These are phyloP conservation scores for Halisarca cf. caerulea DNA, from an alignment of 37 sponge, comb jelly and placozoan species.

Conservation along the genomic window DNA sequence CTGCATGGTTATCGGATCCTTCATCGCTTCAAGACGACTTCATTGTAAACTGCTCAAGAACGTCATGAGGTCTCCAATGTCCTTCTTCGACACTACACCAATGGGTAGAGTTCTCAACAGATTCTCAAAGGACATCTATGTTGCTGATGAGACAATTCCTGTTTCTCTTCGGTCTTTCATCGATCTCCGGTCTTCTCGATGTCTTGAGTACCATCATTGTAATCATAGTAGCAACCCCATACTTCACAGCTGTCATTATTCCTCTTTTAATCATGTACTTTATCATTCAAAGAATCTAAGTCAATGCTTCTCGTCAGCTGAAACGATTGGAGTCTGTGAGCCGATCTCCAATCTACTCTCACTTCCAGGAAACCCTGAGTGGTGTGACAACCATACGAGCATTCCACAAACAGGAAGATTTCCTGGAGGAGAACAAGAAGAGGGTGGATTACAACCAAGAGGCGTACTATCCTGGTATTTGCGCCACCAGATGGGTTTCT, in stretches of 20 bases:
- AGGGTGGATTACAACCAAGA: slow-evolving; percentile 91
- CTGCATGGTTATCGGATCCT: slow-evolving; percentile 52
- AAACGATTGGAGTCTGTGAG: slow-evolving; percentile 71
- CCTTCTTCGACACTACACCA: slow-evolving; percentile 96
- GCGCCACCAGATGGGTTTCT: slow-evolving; percentile 93
- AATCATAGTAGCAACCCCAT: slow-evolving; percentile 59
- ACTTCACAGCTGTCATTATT: slow-evolving; percentile 48
- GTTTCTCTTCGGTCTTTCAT: slow-evolving; percentile 54
- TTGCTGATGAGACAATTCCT: slow-evolving; percentile 83
- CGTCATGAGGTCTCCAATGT: slow-evolving; percentile 81
- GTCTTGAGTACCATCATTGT: slow-evolving; percentile 66
- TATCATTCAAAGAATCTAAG: slow-evolving; percentile 44
- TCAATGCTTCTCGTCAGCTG: slow-evolving; percentile 70
- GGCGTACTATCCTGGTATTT: slow-evolving; percentile 90
- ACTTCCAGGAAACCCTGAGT: slow-evolving; percentile 72
- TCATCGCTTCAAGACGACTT: slow-evolving; percentile 61
- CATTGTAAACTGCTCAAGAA: slow-evolving; percentile 64
- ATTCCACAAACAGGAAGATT: slow-evolving; percentile 70
- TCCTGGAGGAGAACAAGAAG: slow-evolving; percentile 76
- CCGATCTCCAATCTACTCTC: slow-evolving; percentile 82
- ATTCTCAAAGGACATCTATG: slow-evolving; percentile 92
- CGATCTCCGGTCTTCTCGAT: slow-evolving; percentile 39
- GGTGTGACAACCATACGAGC: slow-evolving; percentile 93
- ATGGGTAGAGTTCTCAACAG: slow-evolving; percentile 88
- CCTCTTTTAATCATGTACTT: slow-evolving; percentile 14